Evolutionary conservation across 2,888 invertebrate genomes (phyloP), one percentile per base, ranked within the genome.

Genomic region (Teleiodes luculella): DNA sequence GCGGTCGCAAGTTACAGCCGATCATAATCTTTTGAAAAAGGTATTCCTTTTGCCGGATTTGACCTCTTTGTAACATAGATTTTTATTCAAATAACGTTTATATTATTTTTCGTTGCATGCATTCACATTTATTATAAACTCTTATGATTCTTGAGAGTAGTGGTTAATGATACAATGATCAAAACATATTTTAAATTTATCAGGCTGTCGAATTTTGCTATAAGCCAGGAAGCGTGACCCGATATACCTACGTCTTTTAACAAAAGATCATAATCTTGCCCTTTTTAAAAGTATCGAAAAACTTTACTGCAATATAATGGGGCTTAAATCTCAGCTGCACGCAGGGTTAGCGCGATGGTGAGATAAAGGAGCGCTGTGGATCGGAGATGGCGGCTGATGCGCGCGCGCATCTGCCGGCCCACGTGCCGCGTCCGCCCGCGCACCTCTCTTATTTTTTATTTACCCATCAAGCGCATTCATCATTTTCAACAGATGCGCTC

Each of bases 401-500:
- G 79, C 78, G 59, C 64, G 79, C 83, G 78, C 88, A 88, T 88
- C 86, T 89, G 87, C 79, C 87, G 61, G 66, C 88, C 88, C 88
- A 89, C 88, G 88, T 89, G 88, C 85, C 83, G 71, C 49, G 49
- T 49, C 80, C 83, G 78, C 79, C 73, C 67, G 80, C 76, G 79
- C 80, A 78, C 33, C 76, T 76, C 78, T 81, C 83, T 80, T 45
- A 43, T 78, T 77, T 80, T 80, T 85, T 80, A 72, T 83, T 80
- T 78, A 70, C 74, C 74, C 70, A 59, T 68, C 72, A 66, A 74
- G 75, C 68, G 69, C 83, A 86, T 86, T 83, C 75, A 85, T 86
- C 85, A 86, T 84, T 74, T 69, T 70, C 74, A 79, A 76, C 86
- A 86, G 85, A 86, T 86, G 86, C 74, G 72, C 73, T 72, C 71